Conservation (phyloP, 2,797 vertebrate genomes). For the Coendou prehensilis region DNA sequence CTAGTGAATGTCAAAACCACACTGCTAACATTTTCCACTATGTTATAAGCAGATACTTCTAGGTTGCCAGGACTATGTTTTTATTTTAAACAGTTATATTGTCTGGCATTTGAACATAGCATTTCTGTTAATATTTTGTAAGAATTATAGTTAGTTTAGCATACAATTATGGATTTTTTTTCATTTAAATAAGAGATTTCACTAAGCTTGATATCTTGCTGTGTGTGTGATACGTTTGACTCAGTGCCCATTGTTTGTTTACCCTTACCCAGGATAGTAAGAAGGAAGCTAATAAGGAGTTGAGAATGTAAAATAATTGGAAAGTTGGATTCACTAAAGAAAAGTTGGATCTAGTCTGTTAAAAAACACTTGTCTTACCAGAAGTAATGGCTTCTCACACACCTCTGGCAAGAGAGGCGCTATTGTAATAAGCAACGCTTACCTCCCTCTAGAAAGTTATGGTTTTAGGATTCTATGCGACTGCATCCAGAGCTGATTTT, state of each 20-base stretch:
- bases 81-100: slow-evolving; percentile 61
- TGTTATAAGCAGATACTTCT: slow-evolving; percentile 1
- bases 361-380: not conserved
- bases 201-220: not conserved
- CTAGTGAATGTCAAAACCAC: slow-evolving; percentile 36
- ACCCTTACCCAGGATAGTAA: slow-evolving; percentile 48
- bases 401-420: not conserved
- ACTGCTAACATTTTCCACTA: slow-evolving; percentile 20
- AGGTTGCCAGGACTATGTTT: slow-evolving; percentile 35
- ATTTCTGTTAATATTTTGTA: slow-evolving; percentile 54
- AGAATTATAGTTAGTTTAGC: slow-evolving; percentile 46
- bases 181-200: slow-evolving; percentile 33
- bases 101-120: slow-evolving; percentile 56
- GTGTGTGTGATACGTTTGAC: slow-evolving; percentile 13
- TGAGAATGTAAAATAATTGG: slow-evolving; percentile 37
- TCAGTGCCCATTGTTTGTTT: slow-evolving; percentile 29
- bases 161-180: slow-evolving; percentile 18
- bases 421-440: slow-evolving; percentile 24
- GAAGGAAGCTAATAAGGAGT: slow-evolving; percentile 63
- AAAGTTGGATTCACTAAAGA: slow-evolving; percentile 39
- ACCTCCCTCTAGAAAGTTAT: not conserved
- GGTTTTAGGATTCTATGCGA: slow-evolving; percentile 10
- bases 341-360: slow-evolving; percentile 46
- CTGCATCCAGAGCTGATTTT: not conserved
- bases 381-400: not conserved